Percentiles rank a stretch among this genome's conserved stretches.
phyloP scores from a whole-genome alignment of 2,113 vertebrate genomes.

The Coryphaenoides rupestris region DNA sequence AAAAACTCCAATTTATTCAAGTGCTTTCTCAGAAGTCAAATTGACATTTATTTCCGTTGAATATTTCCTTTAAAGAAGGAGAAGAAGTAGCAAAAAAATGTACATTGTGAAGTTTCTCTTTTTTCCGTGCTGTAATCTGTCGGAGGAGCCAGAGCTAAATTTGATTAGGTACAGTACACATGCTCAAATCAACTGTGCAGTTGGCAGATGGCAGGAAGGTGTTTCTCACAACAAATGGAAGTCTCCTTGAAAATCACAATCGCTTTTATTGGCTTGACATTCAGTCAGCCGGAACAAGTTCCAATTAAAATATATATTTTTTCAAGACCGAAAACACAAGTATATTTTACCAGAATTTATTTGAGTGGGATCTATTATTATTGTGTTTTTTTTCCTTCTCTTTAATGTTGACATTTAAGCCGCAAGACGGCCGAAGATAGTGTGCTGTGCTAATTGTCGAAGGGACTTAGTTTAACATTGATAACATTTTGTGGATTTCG shows the following conservation, averaged over 20 bases:
- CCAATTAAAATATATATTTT: constrained; percentile 47
- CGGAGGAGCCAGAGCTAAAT: constrained; percentile 79
- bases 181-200: constrained; percentile 82
- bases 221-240: constrained; percentile 68
- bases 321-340: constrained; percentile 12
- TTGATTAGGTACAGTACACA: constrained; percentile 94
- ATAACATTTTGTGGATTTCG: constrained; percentile 53
- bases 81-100: constrained; percentile 20
- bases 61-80: constrained; percentile 69
- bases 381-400: constrained; percentile 16
- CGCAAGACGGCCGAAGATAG: constrained; percentile 38
- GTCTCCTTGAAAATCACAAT: constrained; percentile 67
- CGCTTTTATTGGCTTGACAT: constrained; percentile 62
- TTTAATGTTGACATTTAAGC: constrained; percentile 26
- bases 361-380: constrained; percentile 2
- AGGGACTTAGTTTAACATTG: constrained; percentile 62
- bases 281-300: constrained; percentile 57
- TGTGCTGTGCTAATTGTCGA: constrained; percentile 62
- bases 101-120: constrained; percentile 1
- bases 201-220: constrained; percentile 79
- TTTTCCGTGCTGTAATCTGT: constrained; percentile 57
- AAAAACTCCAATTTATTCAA: constrained; percentile 96
- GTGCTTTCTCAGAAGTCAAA: constrained; percentile 97
- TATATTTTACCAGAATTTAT: background rate
- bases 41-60: constrained; percentile 74